Base-by-base conservation (phyloP, 2,888 invertebrate species). In the Cryptus armator region DNA sequence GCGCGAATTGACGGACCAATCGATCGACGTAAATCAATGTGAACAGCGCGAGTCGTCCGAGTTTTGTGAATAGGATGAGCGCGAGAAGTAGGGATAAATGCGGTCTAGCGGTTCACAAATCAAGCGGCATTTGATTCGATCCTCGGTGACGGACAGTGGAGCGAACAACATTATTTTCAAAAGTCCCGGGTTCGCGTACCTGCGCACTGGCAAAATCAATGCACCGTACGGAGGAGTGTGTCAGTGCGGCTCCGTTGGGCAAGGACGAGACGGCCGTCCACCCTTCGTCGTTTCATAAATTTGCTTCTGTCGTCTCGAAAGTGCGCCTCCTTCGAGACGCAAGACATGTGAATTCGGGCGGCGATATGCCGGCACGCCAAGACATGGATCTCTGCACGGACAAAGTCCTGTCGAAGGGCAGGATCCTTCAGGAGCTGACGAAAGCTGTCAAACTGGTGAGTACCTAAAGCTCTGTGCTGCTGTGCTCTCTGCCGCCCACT, bases 371-470 rank as follows among this genome's bases (percentile, higher is more conserved):
- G 67, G 90, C 91, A n/a, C 90, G 90, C 78, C 92, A 92, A 77
- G 91, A 93, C 74, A 92, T 91, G 91, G 92, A 93, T 87, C 91
- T 93, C 72, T 93, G 93, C 89, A 93, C 93, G 70, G 93, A 93
- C 89, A 93, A 93, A 84, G 90, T 93, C 66, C 90, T 93, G 56
- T 93, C 93, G 59, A 94, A 94, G 86, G 91, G 90, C 44, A 90
- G 92, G 87, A 94, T 94, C 74, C 90, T 94, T 62, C 92, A 93
- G 83, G 93, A 94, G 87, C 90, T 94, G 51, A 94, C 94, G 71
- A 93, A 94, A 88, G 93, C 94, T 84, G 93, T 94, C 89, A 94
- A 94, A 89, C 85, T 94, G 91, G 94, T 94, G 86, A 93, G 93
- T 90, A 72, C 24, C 24, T 24, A 59, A 53, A 44, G 44, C 32